These are phyloP conservation scores for Formicarius rufipectus DNA, from an alignment of 2,113 vertebrate genomes.

Conservation along the genomic window DNA sequence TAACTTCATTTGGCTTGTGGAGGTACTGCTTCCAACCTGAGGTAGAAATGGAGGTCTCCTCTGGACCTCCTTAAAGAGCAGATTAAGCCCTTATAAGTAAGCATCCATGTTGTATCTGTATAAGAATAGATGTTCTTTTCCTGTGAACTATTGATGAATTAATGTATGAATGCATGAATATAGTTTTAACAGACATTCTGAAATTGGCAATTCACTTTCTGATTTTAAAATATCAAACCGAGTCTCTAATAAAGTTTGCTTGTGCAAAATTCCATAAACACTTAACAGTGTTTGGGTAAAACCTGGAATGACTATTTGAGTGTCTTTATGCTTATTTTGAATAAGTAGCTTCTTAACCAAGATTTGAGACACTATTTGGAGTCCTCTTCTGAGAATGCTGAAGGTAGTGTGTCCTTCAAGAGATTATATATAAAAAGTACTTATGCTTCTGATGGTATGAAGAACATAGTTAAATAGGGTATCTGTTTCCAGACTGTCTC, in stretches of 20 bases:
- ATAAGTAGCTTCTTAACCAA: background rate
- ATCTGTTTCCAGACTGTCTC: background rate
- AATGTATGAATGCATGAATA: background rate
- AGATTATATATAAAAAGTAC: background rate
- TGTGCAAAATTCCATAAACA: background rate
- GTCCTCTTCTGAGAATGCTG: background rate
- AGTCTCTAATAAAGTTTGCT: background rate
- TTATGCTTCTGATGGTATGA: background rate
- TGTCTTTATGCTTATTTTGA: background rate
- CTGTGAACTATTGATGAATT: background rate
- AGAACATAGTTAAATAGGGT: background rate
- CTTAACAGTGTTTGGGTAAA: background rate
- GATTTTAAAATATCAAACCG: background rate
- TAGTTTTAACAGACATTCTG: background rate
- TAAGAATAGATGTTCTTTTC: background rate
- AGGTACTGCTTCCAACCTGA: background rate
- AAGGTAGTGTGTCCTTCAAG: background rate
- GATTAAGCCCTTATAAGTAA: background rate
- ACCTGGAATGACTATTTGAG: background rate
- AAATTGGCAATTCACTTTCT: background rate
- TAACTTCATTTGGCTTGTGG: background rate
- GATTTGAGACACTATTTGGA: background rate
- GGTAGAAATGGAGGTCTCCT: background rate
- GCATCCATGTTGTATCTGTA: background rate
- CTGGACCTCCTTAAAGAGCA: background rate